Evolutionary conservation across 2,888 invertebrate genomes (phyloP).

Genomic region (Creontiades dilutus): DNA sequence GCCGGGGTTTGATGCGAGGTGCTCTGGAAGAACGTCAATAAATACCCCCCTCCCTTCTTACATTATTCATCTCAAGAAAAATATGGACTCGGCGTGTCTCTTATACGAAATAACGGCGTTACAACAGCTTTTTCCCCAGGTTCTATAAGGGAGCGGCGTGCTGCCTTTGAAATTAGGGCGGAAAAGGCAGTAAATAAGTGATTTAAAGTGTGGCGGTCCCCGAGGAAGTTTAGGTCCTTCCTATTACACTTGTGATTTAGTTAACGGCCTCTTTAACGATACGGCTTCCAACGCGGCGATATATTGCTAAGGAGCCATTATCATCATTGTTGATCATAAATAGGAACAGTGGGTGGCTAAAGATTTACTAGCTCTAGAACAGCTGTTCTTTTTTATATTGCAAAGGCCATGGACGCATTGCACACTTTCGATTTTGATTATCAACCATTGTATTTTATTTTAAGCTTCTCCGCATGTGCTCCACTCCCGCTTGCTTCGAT

Average conservation of each 20-base stretch:
- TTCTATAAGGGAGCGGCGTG: not conserved
- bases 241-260: slow-evolving; percentile 21
- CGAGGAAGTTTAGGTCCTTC: not conserved
- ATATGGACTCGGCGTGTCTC: slow-evolving; percentile 11
- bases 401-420: too few species aligned
- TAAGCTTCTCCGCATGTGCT: too few species aligned
- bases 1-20: not conserved
- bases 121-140: not conserved
- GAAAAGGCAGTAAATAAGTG: slow-evolving; percentile 36
- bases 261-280: slow-evolving; percentile 16
- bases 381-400: too few species aligned
- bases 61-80: slow-evolving; percentile 17
- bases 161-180: slow-evolving; percentile 1
- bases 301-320: not conserved
- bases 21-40: not conserved
- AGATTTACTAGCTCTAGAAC: too few species aligned
- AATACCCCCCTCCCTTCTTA: slow-evolving; percentile 1
- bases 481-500: too few species aligned
- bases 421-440: too few species aligned
- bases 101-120: not conserved
- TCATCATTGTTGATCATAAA: slow-evolving; percentile 3
- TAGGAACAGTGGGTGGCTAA: not conserved
- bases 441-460: too few species aligned
- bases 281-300: not conserved
- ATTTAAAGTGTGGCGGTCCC: not conserved